Percentiles rank a stretch among this genome's conserved stretches.
Evolutionary conservation across 1,140 invertebrate species (phyloP).

Genomic region (Pseudomyrmex dendroicus): DNA sequence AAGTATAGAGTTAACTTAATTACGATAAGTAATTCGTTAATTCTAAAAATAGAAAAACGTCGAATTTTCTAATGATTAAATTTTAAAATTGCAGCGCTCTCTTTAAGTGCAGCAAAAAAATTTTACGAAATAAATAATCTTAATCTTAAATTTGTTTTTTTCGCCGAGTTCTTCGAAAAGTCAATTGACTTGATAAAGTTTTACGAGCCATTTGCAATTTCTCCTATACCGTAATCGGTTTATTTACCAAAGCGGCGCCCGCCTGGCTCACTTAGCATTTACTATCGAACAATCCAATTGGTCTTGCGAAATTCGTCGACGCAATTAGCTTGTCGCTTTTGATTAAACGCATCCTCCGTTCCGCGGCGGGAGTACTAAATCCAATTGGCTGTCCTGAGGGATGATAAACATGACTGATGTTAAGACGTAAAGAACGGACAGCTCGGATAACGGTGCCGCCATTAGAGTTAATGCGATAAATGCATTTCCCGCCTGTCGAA

Average conservation of each 20-base stretch:
- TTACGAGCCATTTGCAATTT: neutral
- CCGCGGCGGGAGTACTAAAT: conserved; percentile 35
- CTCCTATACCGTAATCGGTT: neutral
- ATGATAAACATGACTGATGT: conserved; percentile 55
- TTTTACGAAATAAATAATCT: no score
- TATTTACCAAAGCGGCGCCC: conserved; percentile 1
- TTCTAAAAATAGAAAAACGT: neutral
- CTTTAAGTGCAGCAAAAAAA: no score
- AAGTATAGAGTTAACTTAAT: neutral
- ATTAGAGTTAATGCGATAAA: conserved; percentile 50
- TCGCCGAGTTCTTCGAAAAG: neutral
- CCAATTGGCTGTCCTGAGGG: conserved; percentile 31
- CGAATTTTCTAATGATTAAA: no score
- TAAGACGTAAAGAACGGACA: conserved; percentile 22
- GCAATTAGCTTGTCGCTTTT: conserved; percentile 59
- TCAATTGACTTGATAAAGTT: neutral
- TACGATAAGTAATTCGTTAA: no score
- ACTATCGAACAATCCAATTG: conserved; percentile 50
- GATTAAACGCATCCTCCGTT: conserved; percentile 28
- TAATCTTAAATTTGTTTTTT: neutral
- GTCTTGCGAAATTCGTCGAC: conserved; percentile 45
- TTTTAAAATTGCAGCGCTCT: no score
- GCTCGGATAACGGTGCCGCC: neutral
- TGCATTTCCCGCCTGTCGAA: conserved; percentile 34
- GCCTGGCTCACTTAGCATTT: conserved; percentile 20